Evolutionary conservation across 2,113 vertebrate genomes (phyloP).

Genomic region (Anser cygnoides): DNA sequence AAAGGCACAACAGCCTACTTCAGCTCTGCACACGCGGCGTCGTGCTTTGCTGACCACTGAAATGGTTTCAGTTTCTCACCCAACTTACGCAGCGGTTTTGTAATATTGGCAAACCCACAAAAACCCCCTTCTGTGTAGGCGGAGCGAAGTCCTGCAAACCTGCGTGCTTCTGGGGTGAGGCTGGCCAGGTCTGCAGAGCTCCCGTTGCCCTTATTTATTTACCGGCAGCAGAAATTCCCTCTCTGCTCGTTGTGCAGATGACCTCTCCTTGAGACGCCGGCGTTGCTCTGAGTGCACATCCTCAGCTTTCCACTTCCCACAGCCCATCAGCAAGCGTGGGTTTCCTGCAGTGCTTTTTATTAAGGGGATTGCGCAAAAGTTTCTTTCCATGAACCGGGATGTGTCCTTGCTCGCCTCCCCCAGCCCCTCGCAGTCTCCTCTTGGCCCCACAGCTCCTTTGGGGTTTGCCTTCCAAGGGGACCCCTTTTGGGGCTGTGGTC

Average conservation of each 20-base stretch:
- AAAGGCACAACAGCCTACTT: constrained; percentile 24
- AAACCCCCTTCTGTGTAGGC: constrained; percentile 1
- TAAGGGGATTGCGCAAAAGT: not conserved
- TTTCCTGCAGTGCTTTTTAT: not conserved
- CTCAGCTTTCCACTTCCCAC: not conserved
- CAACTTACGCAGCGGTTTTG: not conserved
- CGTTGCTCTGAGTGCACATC: not conserved
- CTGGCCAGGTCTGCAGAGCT: not conserved
- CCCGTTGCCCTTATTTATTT: not conserved
- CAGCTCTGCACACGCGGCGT: fast-evolving
- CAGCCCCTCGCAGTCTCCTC: not conserved
- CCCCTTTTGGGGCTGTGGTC: not conserved
- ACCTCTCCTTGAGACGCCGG: not conserved
- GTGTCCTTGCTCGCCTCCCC: not conserved
- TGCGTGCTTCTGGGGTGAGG: not conserved
- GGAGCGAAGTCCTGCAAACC: not conserved
- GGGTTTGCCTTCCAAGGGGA: not conserved
- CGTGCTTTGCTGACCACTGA: not conserved
- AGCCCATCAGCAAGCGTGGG: not conserved
- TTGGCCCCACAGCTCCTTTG: not conserved
- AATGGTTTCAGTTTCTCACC: constrained; percentile 28
- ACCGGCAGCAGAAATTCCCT: not conserved
- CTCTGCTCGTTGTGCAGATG: not conserved
- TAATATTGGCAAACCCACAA: constrained; percentile 51
- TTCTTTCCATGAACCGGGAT: not conserved